Percentiles rank a stretch among this genome's conserved stretches.
Evolutionary conservation across 37 sponge, comb jelly and placozoan genomes (phyloP).

Genomic region (Oscarella lobularis): DNA sequence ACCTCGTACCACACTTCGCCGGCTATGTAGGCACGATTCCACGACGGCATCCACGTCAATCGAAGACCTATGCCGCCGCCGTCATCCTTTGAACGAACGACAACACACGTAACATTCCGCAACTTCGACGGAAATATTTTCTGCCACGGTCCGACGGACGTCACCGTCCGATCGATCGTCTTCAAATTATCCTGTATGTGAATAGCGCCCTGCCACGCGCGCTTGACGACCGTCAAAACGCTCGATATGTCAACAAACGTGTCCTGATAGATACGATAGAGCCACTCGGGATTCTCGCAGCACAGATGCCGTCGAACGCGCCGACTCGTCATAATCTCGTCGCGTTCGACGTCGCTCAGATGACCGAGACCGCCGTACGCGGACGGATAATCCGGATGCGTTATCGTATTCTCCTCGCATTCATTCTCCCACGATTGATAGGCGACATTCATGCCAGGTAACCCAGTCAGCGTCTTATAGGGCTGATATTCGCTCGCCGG

Average conservation of each 20-base stretch:
- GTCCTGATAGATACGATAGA: slow-evolving; percentile 15
- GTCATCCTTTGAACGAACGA: background rate
- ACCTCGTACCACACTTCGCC: slow-evolving; percentile 6
- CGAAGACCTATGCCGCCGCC: background rate
- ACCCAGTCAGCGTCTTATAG: slow-evolving; percentile 11
- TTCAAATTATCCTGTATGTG: background rate
- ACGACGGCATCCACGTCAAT: background rate
- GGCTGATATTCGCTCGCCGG: slow-evolving; percentile 3
- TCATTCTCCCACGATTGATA: slow-evolving; percentile 5
- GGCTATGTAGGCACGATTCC: background rate
- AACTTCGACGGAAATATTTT: background rate
- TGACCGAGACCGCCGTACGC: background rate
- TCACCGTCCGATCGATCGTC: background rate
- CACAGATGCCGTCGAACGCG: background rate
- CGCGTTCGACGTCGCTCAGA: background rate
- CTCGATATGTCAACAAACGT: background rate
- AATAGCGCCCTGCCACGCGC: background rate
- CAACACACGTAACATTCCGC: background rate
- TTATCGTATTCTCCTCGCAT: background rate
- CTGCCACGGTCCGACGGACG: background rate
- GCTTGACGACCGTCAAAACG: background rate
- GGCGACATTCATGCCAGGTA: slow-evolving; percentile 1
- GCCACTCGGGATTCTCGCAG: slow-evolving; percentile 15
- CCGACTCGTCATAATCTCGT: background rate
- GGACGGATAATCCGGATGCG: background rate